Evolutionary conservation across 2,888 invertebrate species (phyloP).

Genomic region (Proisotoma minuta): DNA sequence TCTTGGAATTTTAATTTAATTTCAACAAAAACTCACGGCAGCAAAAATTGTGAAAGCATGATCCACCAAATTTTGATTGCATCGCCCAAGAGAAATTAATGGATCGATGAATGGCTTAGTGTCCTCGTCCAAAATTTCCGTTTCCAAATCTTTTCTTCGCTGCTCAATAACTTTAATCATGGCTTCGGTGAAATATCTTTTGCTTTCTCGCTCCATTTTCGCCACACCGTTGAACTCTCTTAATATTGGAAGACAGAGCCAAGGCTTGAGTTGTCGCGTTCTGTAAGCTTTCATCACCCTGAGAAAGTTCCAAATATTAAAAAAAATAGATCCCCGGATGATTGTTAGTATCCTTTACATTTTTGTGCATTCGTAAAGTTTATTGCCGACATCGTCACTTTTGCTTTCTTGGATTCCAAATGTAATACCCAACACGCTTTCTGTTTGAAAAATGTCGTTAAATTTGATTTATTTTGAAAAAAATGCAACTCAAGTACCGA

Average conservation of each 20-base stretch:
- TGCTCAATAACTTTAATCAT: not conserved
- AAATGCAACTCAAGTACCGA: not conserved
- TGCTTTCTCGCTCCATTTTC: not conserved
- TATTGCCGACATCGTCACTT: not conserved
- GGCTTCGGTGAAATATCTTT: not conserved
- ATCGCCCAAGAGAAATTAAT: not conserved
- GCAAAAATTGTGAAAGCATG: conserved; percentile 4
- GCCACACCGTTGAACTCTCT: not conserved
- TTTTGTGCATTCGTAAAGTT: not conserved
- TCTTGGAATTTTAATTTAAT: not conserved
- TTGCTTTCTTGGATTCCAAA: not conserved
- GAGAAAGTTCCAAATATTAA: not conserved
- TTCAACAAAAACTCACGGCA: not conserved
- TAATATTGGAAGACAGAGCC: not conserved
- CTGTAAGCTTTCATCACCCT: not conserved
- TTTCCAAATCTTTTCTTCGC: not conserved
- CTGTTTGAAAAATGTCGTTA: not conserved
- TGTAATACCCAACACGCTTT: not conserved
- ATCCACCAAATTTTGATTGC: not conserved
- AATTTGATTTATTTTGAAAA: not conserved
- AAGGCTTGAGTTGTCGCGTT: not conserved
- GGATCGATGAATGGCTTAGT: not conserved
- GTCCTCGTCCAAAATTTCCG: not conserved
- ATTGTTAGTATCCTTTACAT: not conserved
- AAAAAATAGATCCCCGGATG: not conserved